Base-by-base conservation (phyloP, 2,113 vertebrate genomes). In the Entelurus aequoreus region DNA sequence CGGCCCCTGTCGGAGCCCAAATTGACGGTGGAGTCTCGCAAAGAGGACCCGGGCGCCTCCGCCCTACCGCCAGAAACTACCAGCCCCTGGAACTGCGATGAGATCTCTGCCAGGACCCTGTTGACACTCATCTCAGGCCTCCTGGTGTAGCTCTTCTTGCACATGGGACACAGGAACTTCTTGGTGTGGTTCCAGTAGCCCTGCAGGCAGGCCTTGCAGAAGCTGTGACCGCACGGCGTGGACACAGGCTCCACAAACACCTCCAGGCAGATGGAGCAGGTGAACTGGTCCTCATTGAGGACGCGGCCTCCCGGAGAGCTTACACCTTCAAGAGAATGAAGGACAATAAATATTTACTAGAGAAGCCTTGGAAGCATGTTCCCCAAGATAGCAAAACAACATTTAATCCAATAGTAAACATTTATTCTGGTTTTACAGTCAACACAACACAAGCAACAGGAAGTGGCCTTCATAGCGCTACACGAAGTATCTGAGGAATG, bases 211-310 rank as follows among this genome's bases (percentile, higher is more conserved):
- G 52, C 48, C 69, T 83, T 83, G 81, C 95, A 98, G 89, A 95
- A 98, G 80, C 88, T 98, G 88, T 99, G 96, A 6, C 95, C 95
- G 2, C 96, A 98, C 0, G 88, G 86, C 0, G 94, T 90, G 6
- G 94, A 95, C n/a, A 94, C 89, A 0, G 96, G 94, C 64, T 90
- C 88, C 47, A 62, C 73, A 48, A 95, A 97, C n/a, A 94, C 84
- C 72, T 91, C 91, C 86, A 98, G 83, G 76, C 96, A 99, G 88
- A 99, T 95, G 79, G 92, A 89, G 74, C 96, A 99, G 54, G 63
- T 76, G 76, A 98, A 87, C 85, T 92, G 92, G 1, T 94, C 94
- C 83, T 93, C 92, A 0, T 85, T 85, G 58, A 92, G 84, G 50
- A 72, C 54, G 1, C 75, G 66, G n/a, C 72, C 58, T 9, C 62